These are phyloP conservation scores for Eremobia ochroleuca DNA, from an alignment of 2,888 invertebrate species.

Conservation along the genomic window DNA sequence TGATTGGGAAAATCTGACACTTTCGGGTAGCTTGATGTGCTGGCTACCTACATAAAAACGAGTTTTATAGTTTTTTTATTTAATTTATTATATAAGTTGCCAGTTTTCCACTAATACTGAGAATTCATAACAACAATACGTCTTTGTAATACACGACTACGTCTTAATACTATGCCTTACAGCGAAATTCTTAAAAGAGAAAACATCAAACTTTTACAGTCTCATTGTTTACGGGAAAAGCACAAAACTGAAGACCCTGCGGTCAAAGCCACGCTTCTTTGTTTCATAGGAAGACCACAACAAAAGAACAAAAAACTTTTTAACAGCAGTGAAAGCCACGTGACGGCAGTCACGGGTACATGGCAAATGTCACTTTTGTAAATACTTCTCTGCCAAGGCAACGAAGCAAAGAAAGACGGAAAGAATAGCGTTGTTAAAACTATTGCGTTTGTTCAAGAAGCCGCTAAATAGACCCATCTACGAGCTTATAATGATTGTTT, in stretches of 20 bases:
- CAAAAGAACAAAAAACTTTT: slow-evolving; percentile 39
- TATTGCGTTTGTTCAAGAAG: too few relatives aligned
- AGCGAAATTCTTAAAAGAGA: slow-evolving; percentile 23
- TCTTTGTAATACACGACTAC: slow-evolving; percentile 11
- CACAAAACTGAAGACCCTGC: slow-evolving; percentile 39
- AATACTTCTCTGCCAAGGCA: background rate
- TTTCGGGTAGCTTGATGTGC: too few relatives aligned
- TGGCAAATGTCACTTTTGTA: slow-evolving; percentile 18
- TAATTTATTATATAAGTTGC: too few relatives aligned
- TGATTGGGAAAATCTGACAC: too few relatives aligned
- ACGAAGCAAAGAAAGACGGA: background rate
- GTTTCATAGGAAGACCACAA: slow-evolving; percentile 23
- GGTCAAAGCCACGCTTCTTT: slow-evolving; percentile 25
- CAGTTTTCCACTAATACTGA: slow-evolving; percentile 2
- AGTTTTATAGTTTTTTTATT: too few relatives aligned
- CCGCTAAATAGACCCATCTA: background rate
- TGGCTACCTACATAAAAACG: too few relatives aligned
- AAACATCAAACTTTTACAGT: slow-evolving; percentile 25
- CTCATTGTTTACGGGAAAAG: slow-evolving; percentile 34
- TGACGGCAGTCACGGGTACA: slow-evolving; percentile 31
- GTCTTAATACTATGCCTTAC: slow-evolving; percentile 22
- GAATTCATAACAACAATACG: slow-evolving; percentile 16
- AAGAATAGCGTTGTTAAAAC: too few relatives aligned
- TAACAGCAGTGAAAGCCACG: slow-evolving; percentile 34
- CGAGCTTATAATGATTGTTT: background rate